Conservation (phyloP, 2,888 invertebrate species). For the Cosmopolites sordidus region DNA sequence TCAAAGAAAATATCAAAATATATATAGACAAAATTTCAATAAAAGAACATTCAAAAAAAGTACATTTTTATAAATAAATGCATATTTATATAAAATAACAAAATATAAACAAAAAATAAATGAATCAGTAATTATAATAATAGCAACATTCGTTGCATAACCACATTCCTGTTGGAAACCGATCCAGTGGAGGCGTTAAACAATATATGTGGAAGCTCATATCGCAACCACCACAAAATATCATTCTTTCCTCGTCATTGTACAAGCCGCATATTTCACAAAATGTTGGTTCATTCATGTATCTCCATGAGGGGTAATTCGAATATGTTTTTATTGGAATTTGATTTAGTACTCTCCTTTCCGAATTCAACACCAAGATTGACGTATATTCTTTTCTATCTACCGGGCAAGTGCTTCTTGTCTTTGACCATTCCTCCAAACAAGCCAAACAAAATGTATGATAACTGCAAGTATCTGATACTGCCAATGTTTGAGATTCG, state of each 20-base stretch:
- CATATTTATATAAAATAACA: no score
- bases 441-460: conserved; percentile 25
- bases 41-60: no score
- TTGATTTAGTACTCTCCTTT: conserved; percentile 11
- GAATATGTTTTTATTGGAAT: conserved; percentile 9
- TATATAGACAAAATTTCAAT: no score
- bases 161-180: conserved; percentile 15
- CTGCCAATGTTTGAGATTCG: conserved; percentile 8
- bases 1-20: no score
- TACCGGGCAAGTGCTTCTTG: conserved; percentile 22
- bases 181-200: conserved; percentile 9
- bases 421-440: conserved; percentile 25
- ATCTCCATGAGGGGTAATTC: not conserved
- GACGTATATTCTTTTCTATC: conserved; percentile 21
- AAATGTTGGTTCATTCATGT: conserved; percentile 5
- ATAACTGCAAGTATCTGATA: conserved; percentile 18
- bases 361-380: conserved; percentile 17
- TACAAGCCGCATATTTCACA: conserved; percentile 20
- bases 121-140: no score
- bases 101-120: no score
- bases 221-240: not conserved
- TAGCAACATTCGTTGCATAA: conserved; percentile 23
- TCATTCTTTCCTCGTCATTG: conserved; percentile 11
- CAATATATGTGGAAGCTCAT: conserved; percentile 16
- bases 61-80: no score